Conservation (phyloP, 1,140 invertebrate genomes). For the Drosophila willistoni region DNA sequence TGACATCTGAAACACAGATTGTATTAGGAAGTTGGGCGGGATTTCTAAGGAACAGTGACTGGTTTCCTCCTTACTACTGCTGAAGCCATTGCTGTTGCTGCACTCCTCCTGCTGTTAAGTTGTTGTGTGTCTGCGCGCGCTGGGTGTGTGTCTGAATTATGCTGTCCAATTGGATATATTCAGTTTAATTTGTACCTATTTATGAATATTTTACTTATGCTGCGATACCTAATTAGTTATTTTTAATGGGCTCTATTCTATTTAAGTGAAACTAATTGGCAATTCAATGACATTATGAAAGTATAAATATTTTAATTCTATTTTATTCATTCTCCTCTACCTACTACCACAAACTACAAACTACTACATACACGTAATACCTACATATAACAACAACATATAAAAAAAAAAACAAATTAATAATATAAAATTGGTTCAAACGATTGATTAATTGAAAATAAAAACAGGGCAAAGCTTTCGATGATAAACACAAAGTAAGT, state of each 20-base stretch:
- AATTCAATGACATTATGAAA: conserved; percentile 31
- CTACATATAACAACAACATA: conserved; percentile 29
- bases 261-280: conserved; percentile 63
- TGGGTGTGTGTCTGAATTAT: conserved; percentile 60
- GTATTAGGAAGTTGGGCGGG: conserved; percentile 1
- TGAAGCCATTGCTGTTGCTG: conserved; percentile 33
- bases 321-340: conserved; percentile 65
- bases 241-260: conserved; percentile 40
- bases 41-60: background rate
- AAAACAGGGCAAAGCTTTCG: conserved; percentile 81
- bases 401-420: conserved; percentile 52
- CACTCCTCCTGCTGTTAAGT: conserved; percentile 37
- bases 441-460: background rate
- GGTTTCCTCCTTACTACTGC: conserved; percentile 12
- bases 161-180: conserved; percentile 56
- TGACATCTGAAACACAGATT: conserved; percentile 15
- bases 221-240: conserved; percentile 31
- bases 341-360: conserved; percentile 60
- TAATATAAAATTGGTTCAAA: conserved; percentile 9
- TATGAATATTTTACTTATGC: conserved; percentile 14
- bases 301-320: conserved; percentile 48
- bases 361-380: conserved; percentile 43
- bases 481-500: conserved; percentile 82
- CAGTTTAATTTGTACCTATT: conserved; percentile 13
- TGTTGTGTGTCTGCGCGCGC: conserved; percentile 58